Base-by-base conservation (phyloP, 2,888 invertebrate genomes). In the Dolichomitus sp. region DNA sequence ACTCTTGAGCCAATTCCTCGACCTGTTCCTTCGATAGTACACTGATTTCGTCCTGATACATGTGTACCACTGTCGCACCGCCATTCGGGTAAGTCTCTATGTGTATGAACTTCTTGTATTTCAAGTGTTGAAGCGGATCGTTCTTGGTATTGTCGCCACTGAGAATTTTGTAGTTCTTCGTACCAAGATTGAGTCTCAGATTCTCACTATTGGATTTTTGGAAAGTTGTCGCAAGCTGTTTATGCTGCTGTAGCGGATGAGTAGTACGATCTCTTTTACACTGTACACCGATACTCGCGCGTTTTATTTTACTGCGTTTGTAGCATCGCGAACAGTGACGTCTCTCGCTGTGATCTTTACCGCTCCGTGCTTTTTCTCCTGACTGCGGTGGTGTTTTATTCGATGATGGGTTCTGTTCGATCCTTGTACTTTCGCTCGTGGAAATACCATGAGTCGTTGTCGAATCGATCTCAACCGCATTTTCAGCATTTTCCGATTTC, bases 31-130 rank as follows among this genome's bases (percentile, higher is more conserved):
- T 94, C 27, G 95, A 95, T 14, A 98, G 94, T 92, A 95, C 95
- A 89, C 97, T 96, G 52, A 99, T 96, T 93, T 99, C 98, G 86
- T 98, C 97, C 92, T 99, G 98, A 93, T 98, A 97, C 90, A 98
- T 95, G 94, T 98, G 98, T 37, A 99, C 95, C 17, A 98, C 97
- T 40, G 97, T 96, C 0, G 99, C 99, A 40, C 99, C 99, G 14
- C 99, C 99, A 94, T 99, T 99, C 0, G 98, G 97, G 93, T 99
- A 98, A 0, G 97, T 97, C 94, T 99, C 99, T 82, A 99, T 96
- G 82, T 97, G 97, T 94, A 99, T 97, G 89, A 96, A 96, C 87
- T 96, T 95, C 85, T 94, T 95, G 90, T 95, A 97, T 89, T 96
- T 96, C n/a, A 96, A 92, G 86, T 94, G 93, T 80, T 95, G 94